These are phyloP conservation scores for Oreochromis grahami DNA, from an alignment of 2,797 vertebrate species.

Conservation along the genomic window DNA sequence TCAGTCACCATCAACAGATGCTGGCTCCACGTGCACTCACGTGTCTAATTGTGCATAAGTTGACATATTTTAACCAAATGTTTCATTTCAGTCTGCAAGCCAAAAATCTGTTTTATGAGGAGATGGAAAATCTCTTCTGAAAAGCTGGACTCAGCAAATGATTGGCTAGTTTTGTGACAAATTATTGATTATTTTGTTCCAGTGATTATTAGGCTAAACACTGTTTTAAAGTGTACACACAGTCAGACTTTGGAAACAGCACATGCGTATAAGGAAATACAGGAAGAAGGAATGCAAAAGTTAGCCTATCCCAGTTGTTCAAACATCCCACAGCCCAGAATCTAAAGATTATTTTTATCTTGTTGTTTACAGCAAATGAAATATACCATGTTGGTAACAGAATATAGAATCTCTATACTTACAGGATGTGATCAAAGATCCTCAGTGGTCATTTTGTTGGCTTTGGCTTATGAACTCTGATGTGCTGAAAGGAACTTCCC, in stretches of 20 bases:
- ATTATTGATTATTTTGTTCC: background rate
- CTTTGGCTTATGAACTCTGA: background rate
- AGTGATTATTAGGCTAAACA: background rate
- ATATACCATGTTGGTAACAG: background rate
- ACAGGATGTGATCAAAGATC: background rate
- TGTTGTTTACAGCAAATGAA: background rate
- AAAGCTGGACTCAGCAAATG: background rate
- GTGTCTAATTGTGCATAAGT: background rate
- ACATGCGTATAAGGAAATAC: too few species aligned
- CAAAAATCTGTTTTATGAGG: background rate
- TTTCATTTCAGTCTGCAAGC: background rate
- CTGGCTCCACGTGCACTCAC: background rate
- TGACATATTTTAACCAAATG: background rate
- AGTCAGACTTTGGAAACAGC: background rate
- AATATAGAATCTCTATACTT: background rate
- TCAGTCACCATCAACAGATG: background rate
- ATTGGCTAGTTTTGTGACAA: background rate
- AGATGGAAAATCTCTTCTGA: background rate
- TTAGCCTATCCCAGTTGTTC: background rate
- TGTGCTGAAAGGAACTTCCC: background rate
- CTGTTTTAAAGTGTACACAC: background rate
- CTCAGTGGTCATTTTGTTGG: constrained; percentile 2
- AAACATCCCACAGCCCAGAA: background rate
- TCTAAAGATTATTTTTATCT: background rate
- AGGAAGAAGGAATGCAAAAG: background rate